Conservation (phyloP, 2,113 vertebrate genomes). For the Pollachius pollachius region DNA sequence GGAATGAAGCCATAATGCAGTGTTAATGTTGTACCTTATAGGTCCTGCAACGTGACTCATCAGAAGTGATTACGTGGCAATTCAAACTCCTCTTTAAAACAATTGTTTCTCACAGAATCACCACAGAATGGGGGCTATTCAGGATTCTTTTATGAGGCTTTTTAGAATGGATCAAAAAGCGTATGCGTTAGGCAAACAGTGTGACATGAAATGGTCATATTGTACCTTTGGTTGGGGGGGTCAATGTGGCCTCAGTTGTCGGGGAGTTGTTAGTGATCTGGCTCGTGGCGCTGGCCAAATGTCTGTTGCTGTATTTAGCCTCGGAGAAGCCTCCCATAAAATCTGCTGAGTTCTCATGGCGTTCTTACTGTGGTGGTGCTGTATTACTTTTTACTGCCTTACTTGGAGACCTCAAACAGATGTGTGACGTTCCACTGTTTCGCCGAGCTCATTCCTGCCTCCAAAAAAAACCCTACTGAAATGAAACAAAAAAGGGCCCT, state of each 20-base stretch:
- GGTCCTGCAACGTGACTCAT: too few relatives aligned
- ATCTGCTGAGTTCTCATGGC: slow-evolving; percentile 58
- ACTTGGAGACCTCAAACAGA: slow-evolving; percentile 36
- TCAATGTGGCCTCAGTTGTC: slow-evolving; percentile 41
- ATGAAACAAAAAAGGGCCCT: slow-evolving; percentile 22
- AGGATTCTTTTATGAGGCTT: background rate
- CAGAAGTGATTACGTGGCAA: too few relatives aligned
- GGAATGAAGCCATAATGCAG: too few relatives aligned
- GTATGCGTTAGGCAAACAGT: slow-evolving; percentile 14
- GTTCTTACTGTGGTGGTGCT: slow-evolving; percentile 49
- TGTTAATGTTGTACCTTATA: too few relatives aligned
- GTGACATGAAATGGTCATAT: background rate
- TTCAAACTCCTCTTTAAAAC: too few relatives aligned
- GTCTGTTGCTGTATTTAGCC: slow-evolving; percentile 65
- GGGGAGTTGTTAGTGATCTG: slow-evolving; percentile 33
- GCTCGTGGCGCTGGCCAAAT: slow-evolving; percentile 43
- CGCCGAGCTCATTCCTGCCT: slow-evolving; percentile 6
- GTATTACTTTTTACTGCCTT: slow-evolving; percentile 53
- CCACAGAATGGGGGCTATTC: too few relatives aligned
- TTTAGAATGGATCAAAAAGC: slow-evolving; percentile 13
- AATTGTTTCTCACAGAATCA: too few relatives aligned
- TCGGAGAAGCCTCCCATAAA: slow-evolving; percentile 47
- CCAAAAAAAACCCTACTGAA: slow-evolving; percentile 6
- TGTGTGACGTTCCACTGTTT: slow-evolving; percentile 19
- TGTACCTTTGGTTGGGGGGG: slow-evolving; percentile 6